Conservation (phyloP, 2,113 vertebrate species). For the Pachyramphus minor region DNA sequence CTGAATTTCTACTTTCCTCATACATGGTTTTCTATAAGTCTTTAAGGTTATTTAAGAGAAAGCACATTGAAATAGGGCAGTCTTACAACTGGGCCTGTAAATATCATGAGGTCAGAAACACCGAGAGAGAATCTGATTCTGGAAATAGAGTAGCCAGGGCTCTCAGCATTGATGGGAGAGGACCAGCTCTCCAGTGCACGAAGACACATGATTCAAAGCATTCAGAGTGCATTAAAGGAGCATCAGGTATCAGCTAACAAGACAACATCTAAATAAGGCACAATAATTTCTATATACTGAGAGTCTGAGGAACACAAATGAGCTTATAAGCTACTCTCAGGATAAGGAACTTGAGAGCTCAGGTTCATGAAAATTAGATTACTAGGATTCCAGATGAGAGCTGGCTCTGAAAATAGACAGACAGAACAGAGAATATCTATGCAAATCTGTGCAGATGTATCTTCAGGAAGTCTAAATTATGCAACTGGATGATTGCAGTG, state of each 20-base stretch:
- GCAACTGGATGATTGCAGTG: conserved; percentile 10
- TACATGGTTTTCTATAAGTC: background rate
- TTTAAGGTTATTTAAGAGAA: background rate
- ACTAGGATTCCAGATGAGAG: conserved; percentile 37
- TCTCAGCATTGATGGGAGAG: background rate
- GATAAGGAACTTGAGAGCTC: conserved; percentile 3
- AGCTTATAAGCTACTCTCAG: background rate
- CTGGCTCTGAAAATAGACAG: background rate
- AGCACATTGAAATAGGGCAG: background rate
- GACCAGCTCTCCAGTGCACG: background rate
- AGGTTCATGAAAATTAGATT: conserved; percentile 59
- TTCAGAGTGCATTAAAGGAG: background rate
- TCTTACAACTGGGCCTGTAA: background rate
- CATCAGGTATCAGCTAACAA: background rate
- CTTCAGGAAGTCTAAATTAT: conserved; percentile 54
- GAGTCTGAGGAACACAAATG: background rate
- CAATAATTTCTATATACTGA: background rate
- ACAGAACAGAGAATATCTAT: conserved; percentile 27
- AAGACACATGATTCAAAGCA: background rate
- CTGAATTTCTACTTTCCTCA: background rate
- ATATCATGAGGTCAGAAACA: background rate
- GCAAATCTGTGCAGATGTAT: conserved; percentile 44
- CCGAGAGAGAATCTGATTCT: background rate
- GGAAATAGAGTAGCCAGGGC: background rate
- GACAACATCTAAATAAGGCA: conserved; percentile 9